Conservation (phyloP, 2,113 vertebrate species). For the Peromyscus leucopus region DNA sequence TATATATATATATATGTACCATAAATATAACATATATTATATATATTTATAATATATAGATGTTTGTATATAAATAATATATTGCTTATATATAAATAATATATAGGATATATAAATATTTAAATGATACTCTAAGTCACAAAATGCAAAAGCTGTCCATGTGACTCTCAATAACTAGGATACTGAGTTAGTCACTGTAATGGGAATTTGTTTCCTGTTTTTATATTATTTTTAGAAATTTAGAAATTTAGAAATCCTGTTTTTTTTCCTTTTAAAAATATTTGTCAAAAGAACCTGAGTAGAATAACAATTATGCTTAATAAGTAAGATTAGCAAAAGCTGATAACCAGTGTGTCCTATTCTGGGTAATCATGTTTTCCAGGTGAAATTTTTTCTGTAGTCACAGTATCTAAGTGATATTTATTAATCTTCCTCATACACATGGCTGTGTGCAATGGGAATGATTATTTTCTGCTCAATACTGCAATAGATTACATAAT, state of each 20-base stretch:
- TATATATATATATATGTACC: too few relatives aligned
- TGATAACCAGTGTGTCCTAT: slow-evolving; percentile 46
- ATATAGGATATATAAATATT: background rate
- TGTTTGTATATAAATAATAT: background rate
- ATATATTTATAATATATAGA: background rate
- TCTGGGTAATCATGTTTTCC: slow-evolving; percentile 60
- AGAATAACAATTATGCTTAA: slow-evolving; percentile 51
- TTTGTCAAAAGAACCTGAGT: slow-evolving; percentile 32
- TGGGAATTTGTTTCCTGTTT: slow-evolving; percentile 21
- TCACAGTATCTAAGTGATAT: slow-evolving; percentile 56
- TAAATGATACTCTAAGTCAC: background rate
- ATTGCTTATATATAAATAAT: background rate
- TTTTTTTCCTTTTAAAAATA: background rate
- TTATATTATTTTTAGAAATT: background rate
- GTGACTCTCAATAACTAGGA: background rate
- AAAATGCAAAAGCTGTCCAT: slow-evolving; percentile 23
- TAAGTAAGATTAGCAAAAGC: slow-evolving; percentile 57
- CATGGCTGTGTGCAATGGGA: slow-evolving; percentile 34
- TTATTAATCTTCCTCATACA: slow-evolving; percentile 43
- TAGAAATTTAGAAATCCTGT: background rate
- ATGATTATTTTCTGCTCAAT: slow-evolving; percentile 63
- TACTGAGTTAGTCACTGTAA: background rate
- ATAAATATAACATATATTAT: background rate
- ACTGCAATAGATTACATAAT: slow-evolving; percentile 68
- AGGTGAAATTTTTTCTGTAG: slow-evolving; percentile 42